Conservation (phyloP, 2,113 vertebrate species). For the Oryzias celebensis region DNA sequence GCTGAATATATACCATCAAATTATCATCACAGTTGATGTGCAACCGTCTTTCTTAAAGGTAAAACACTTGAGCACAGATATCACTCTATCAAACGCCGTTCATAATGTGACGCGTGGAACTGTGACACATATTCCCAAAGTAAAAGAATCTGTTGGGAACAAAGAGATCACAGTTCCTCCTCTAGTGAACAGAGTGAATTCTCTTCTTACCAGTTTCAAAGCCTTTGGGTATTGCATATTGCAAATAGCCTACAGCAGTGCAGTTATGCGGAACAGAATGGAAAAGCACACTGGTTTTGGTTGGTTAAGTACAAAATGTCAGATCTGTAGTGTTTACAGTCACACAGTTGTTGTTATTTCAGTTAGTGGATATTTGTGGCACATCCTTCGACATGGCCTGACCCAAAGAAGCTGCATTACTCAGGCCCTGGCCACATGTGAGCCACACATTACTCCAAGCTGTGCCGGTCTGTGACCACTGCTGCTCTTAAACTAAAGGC, state of each 20-base stretch:
- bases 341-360: constrained; percentile 74
- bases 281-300: constrained; percentile 52
- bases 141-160: constrained; percentile 56
- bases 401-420: constrained; percentile 56
- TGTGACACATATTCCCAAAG: constrained; percentile 58
- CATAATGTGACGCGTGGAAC: constrained; percentile 57
- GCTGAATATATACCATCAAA: constrained; percentile 18
- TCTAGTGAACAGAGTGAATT: constrained; percentile 54
- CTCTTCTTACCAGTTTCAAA: constrained; percentile 54
- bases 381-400: constrained; percentile 42
- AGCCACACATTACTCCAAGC: constrained; percentile 59
- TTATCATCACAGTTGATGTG: constrained; percentile 26
- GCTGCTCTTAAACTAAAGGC: constrained; percentile 58
- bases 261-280: constrained; percentile 55
- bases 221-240: constrained; percentile 71
- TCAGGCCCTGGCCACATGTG: constrained; percentile 66
- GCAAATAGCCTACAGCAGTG: constrained; percentile 67
- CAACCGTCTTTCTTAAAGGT: constrained; percentile 21
- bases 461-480: constrained; percentile 51
- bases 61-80: constrained; percentile 28
- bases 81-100: constrained; percentile 51
- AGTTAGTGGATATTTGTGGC: constrained; percentile 66
- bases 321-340: constrained; percentile 66
- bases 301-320: constrained; percentile 61
- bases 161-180: constrained; percentile 61